Percentiles rank a stretch among this genome's conserved stretches.
phyloP scores from a whole-genome alignment of 1,140 invertebrate species.

The Lineus longissimus region DNA sequence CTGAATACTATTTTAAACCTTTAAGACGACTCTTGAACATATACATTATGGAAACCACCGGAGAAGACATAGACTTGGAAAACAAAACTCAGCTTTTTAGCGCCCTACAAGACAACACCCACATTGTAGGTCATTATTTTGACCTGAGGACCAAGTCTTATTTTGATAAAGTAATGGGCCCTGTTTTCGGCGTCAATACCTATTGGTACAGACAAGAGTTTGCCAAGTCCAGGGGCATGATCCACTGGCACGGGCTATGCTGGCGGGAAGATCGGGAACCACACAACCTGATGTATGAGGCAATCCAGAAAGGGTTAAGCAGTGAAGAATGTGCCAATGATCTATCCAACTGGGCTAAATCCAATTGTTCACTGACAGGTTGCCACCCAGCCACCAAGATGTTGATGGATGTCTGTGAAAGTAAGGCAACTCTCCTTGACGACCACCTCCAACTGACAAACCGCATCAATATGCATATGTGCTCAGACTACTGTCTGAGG shows the following conservation, averaged over 20 bases:
- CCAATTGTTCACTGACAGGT: conserved; percentile 14
- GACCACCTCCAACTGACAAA: conserved; percentile 14
- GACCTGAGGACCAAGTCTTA: conserved; percentile 19
- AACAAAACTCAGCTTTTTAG: background rate
- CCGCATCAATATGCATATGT: conserved; percentile 19
- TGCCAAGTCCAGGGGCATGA: conserved; percentile 21
- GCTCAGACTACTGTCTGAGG: conserved; percentile 14
- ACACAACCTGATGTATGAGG: conserved; percentile 26
- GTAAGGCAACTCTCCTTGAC: conserved; percentile 17
- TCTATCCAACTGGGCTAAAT: conserved; percentile 17
- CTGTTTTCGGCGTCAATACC: conserved; percentile 20
- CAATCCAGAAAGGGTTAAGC: conserved; percentile 20
- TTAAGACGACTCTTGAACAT: background rate
- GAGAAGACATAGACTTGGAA: background rate
- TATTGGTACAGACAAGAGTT: conserved; percentile 25
- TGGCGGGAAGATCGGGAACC: conserved; percentile 21
- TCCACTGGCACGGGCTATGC: conserved; percentile 24
- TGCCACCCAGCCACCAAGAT: conserved; percentile 16
- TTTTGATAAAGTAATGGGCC: conserved; percentile 9
- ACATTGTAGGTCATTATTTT: conserved; percentile 20
- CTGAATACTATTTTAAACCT: conserved; percentile 2
- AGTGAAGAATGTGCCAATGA: conserved; percentile 12
- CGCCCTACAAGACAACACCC: background rate
- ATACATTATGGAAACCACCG: background rate
- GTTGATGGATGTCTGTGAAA: conserved; percentile 18